A percentile compares a stretch with the other conserved stretches of the same genome.
Evolutionary conservation across 2,888 invertebrate genomes (phyloP).

Genomic region (Metalampra italica): DNA sequence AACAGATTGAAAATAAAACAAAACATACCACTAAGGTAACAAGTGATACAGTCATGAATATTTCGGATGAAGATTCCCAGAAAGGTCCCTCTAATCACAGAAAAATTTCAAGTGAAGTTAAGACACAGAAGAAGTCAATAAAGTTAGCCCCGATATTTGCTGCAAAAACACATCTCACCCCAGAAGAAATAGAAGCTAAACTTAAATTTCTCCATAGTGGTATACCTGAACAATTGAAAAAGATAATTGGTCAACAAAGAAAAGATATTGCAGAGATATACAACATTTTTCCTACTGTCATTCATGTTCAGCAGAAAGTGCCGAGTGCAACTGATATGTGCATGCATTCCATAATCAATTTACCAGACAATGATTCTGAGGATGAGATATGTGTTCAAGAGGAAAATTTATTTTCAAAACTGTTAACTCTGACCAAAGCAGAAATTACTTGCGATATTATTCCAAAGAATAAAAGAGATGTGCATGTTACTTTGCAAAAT

Average conservation of each 20-base stretch:
- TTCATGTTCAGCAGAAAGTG: constrained; percentile 80
- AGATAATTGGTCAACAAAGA: constrained; percentile 71
- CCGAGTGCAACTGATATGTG: neutral
- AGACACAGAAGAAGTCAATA: constrained; percentile 19
- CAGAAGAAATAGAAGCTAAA: constrained; percentile 79
- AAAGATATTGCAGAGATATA: constrained; percentile 39
- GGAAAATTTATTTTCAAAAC: constrained; percentile 24
- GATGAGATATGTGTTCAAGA: constrained; percentile 5
- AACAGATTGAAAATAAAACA: constrained; percentile 17
- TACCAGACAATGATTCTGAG: constrained; percentile 10
- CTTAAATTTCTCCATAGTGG: constrained; percentile 85
- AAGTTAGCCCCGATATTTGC: constrained; percentile 87
- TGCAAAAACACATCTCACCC: constrained; percentile 78
- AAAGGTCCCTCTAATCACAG: constrained; percentile 22
- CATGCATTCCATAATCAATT: neutral
- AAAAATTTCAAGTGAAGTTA: constrained; percentile 4
- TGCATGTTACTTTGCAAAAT: constrained; percentile 51
- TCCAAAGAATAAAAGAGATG: constrained; percentile 22
- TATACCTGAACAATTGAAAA: constrained; percentile 81
- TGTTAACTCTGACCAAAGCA: constrained; percentile 22
- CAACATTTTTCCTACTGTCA: constrained; percentile 79
- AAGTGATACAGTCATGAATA: constrained; percentile 7
- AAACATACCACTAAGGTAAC: constrained; percentile 11
- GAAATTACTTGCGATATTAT: constrained; percentile 7
- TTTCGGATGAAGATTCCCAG: constrained; percentile 9